phyloP scores from a whole-genome alignment of 2,797 vertebrate species.

The Acrossocheilus wenchowensis region DNA sequence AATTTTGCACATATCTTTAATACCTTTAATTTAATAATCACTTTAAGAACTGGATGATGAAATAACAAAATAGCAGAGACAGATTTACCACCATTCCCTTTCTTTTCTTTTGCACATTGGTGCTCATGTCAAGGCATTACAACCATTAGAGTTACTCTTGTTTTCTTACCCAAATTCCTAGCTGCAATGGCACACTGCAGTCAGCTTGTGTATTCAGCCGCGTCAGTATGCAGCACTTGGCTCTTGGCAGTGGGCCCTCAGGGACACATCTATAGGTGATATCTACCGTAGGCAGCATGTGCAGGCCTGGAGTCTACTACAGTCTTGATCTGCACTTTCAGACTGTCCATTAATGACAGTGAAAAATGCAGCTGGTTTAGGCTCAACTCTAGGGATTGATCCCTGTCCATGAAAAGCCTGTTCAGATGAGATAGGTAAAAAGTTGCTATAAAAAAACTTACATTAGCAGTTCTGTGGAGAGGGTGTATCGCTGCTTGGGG shows the following conservation, averaged over 20 bases:
- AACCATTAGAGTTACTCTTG: background rate
- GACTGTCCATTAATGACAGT: constrained; percentile 29
- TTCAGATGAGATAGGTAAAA: constrained; percentile 20
- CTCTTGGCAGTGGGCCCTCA: constrained; percentile 38
- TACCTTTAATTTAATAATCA: too few relatives aligned
- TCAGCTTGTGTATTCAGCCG: constrained; percentile 46
- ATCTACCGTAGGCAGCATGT: constrained; percentile 43
- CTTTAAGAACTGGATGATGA: constrained; percentile 8
- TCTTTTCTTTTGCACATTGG: background rate
- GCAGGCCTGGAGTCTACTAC: constrained; percentile 2
- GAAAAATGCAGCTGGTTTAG: constrained; percentile 36
- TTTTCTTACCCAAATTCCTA: background rate
- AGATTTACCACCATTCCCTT: background rate
- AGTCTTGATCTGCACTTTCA: constrained; percentile 12
- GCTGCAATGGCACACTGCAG: constrained; percentile 48
- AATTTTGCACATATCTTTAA: background rate
- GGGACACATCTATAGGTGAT: constrained; percentile 47
- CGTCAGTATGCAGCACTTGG: constrained; percentile 47
- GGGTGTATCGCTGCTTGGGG: background rate
- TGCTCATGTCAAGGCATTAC: background rate
- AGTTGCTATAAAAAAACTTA: background rate
- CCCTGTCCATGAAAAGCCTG: constrained; percentile 6
- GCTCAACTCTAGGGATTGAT: constrained; percentile 7
- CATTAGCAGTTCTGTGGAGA: constrained; percentile 3
- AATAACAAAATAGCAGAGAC: background rate